Conservation (phyloP, 1,140 invertebrate genomes). For the Zaprionus ghesquierei region DNA sequence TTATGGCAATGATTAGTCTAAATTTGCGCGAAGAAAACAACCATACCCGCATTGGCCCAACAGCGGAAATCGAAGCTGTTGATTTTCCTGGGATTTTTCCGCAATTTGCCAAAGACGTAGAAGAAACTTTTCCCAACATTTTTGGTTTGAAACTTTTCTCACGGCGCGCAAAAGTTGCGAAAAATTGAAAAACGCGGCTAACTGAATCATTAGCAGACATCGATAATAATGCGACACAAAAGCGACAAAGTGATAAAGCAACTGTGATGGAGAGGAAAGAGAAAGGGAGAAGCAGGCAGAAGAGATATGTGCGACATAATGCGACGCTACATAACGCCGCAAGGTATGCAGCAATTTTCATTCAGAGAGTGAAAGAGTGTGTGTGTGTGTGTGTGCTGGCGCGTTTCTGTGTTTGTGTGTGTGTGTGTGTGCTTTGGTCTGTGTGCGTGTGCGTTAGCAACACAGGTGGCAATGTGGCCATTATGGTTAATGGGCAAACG, state of each 20-base stretch:
- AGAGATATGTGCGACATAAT: background rate
- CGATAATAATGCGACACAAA: slow-evolving; percentile 29
- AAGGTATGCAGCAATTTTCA: slow-evolving; percentile 59
- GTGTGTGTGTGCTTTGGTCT: slow-evolving; percentile 4
- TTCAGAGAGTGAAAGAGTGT: slow-evolving; percentile 5
- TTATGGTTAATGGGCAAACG: slow-evolving; percentile 75
- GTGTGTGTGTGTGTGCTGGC: background rate
- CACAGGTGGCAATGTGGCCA: slow-evolving; percentile 78
- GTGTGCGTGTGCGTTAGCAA: slow-evolving; percentile 47
- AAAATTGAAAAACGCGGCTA: slow-evolving; percentile 57
- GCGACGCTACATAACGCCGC: slow-evolving; percentile 38
- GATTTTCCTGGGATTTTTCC: slow-evolving; percentile 47
- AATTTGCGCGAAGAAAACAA: slow-evolving; percentile 51
- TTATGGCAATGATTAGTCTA: slow-evolving; percentile 78
- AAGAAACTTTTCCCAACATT: slow-evolving; percentile 57
- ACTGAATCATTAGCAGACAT: slow-evolving; percentile 52
- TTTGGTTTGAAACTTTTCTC: slow-evolving; percentile 44
- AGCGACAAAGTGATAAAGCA: slow-evolving; percentile 40
- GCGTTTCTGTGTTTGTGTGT: background rate
- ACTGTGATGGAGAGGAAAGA: background rate
- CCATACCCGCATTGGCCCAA: slow-evolving; percentile 14
- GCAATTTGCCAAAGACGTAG: background rate
- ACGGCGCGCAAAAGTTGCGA: slow-evolving; percentile 39
- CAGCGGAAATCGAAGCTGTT: slow-evolving; percentile 30
- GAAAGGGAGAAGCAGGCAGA: background rate